Evolutionary conservation across 92 coral and sea anemone genomes (phyloP).

Genomic region (Porites lobata): DNA sequence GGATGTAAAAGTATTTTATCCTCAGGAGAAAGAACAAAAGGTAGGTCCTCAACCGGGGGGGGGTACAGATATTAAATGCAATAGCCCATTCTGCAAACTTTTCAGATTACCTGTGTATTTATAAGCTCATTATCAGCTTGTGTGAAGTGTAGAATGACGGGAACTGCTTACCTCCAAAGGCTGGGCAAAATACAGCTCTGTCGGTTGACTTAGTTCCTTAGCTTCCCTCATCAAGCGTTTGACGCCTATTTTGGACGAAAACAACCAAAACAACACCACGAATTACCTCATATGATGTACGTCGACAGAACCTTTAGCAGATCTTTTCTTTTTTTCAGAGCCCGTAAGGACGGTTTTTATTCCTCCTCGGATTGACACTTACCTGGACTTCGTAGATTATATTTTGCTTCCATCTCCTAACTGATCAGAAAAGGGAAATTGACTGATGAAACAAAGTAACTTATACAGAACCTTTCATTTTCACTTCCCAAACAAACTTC

Average conservation of each 20-base stretch:
- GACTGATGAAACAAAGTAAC: neutral
- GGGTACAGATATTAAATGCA: no score
- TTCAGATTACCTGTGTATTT: no score
- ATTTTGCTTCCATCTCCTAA: slow-evolving; percentile 83
- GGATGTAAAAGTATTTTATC: no score
- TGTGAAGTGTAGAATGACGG: neutral
- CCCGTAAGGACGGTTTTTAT: neutral
- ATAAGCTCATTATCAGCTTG: no score
- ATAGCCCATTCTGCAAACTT: no score
- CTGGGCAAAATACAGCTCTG: slow-evolving; percentile 94
- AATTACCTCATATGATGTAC: neutral
- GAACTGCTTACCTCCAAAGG: slow-evolving; percentile 87
- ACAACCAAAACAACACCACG: neutral
- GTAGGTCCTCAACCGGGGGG: no score
- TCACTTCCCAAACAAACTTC: neutral
- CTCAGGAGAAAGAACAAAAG: no score
- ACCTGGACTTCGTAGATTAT: slow-evolving; percentile 96
- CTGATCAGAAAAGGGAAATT: neutral
- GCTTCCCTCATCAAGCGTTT: slow-evolving; percentile 99
- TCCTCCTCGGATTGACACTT: neutral
- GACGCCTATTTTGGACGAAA: slow-evolving; percentile 75
- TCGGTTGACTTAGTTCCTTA: slow-evolving; percentile 86
- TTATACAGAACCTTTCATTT: neutral
- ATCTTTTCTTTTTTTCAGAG: neutral
- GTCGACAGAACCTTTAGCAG: neutral